Evolutionary conservation across 2,888 invertebrate genomes (phyloP), one percentile per base, ranked within the genome.

Genomic region (Acrobasis suavella): DNA sequence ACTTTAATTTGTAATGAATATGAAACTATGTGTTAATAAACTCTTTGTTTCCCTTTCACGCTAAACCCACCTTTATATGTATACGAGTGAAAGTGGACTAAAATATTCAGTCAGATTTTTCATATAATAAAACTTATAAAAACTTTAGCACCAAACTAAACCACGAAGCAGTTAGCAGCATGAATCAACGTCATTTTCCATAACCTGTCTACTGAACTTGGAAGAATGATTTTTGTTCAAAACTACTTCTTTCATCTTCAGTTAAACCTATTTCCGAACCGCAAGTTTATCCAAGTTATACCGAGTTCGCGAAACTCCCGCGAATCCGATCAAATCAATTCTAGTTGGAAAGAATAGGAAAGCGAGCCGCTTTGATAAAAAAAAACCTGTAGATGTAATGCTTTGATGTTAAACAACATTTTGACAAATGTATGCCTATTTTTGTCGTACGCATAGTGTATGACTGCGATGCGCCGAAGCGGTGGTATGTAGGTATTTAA

Each of bases 301-400:
- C 73, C 63, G 80, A 87, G 78, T 85, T 86, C 69, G 69, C 68
- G 70, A 79, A 84, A 82, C 80, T 84, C 75, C 73, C 77, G 77
- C 70, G 82, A 82, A 85, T 84, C 82, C 80, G 85, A 87, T 85
- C 84, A 82, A 87, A 86, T 89, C 89, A 86, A 87, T 87, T 87
- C 82, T 71, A 81, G 81, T 86, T 82, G 73, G 76, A 78, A 80
- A 84, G 83, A 87, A 88, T 85, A 82, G 85, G 80, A 81, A 8
- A 32, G 32, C 8, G 82, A 80, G 77, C 78, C 77, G 75, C 75
- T 32, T 32, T 32, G 32, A 32, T 32, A 32, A 32, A 32, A 8
- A 32, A 8, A 32, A 32, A 32, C 8, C 22, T 3, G 22, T 32
- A 32, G 32, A 32, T 32, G 32, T 32, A 32, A 32, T n/a, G n/a